phyloP scores from a whole-genome alignment of 1,140 invertebrate species.

The honey bee (Apis mellifera) region DNA sequence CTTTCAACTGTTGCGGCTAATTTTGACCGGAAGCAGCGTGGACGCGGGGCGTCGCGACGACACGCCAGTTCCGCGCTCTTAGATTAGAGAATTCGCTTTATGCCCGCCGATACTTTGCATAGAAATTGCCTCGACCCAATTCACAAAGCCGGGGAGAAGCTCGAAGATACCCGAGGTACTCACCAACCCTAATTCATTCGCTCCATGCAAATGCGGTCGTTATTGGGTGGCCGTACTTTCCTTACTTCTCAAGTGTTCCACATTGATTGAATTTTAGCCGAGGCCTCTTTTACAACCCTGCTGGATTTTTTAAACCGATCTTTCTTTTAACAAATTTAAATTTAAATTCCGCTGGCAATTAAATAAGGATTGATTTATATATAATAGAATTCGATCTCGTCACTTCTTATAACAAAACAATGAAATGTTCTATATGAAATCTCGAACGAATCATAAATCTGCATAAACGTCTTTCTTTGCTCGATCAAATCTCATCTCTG shows the following conservation, averaged over 20 bases:
- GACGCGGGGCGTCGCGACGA: not conserved
- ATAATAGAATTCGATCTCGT: no score
- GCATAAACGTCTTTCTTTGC: no score
- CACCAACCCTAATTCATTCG: not conserved
- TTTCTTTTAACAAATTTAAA: no score
- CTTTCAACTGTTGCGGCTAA: not conserved
- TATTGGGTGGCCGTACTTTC: not conserved
- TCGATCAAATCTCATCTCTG: no score
- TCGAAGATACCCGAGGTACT: slow-evolving; percentile 9
- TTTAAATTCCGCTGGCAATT: no score
- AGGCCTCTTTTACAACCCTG: not conserved
- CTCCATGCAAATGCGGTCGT: slow-evolving; percentile 1
- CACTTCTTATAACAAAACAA: no score
- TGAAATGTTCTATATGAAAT: no score
- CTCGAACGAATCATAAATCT: no score
- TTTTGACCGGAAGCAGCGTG: not conserved
- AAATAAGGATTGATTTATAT: no score
- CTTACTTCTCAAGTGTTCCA: no score
- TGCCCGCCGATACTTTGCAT: slow-evolving; percentile 31
- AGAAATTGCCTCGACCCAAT: slow-evolving; percentile 34
- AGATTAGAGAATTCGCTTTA: not conserved
- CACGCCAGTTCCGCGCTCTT: no score
- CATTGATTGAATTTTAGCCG: slow-evolving; percentile 7
- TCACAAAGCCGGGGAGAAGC: slow-evolving; percentile 1
- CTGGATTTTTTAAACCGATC: no score